Evolutionary conservation across 30 jellyfish, hydroid and myxozoan genomes (phyloP).

Genomic region (Aurelia aurita complex sp. Pacific): DNA sequence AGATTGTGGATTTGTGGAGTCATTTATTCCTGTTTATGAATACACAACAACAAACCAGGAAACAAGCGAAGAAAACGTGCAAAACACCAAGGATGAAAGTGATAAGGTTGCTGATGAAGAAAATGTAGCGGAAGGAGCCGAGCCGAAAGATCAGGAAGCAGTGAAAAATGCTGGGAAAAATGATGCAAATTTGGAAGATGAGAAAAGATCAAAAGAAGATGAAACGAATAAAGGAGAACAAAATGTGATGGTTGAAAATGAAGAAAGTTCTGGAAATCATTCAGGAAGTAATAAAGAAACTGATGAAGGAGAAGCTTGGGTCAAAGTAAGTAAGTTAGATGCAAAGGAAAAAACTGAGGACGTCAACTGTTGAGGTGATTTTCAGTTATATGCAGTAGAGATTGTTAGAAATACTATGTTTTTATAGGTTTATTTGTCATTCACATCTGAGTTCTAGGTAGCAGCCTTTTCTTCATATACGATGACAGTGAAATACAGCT

Average conservation of each 20-base stretch:
- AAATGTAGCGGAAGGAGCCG: background rate
- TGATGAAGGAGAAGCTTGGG: conserved; percentile 86
- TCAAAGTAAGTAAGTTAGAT: conserved; percentile 77
- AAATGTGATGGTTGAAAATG: conserved; percentile 13
- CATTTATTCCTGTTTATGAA: conserved; percentile 89
- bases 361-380: conserved; percentile 14
- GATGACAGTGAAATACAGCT: too few species aligned
- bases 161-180: conserved; percentile 7
- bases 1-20: conserved; percentile 94
- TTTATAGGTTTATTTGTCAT: too few species aligned
- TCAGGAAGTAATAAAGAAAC: conserved; percentile 82
- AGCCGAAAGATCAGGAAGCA: background rate
- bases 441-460: too few species aligned
- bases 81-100: conserved; percentile 12
- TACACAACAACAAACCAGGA: conserved; percentile 24
- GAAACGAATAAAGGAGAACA: background rate
- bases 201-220: background rate
- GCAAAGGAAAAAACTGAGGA: conserved; percentile 27
- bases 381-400: background rate
- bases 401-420: too few species aligned
- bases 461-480: too few species aligned
- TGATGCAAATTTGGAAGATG: conserved; percentile 32
- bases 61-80: conserved; percentile 19
- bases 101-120: conserved; percentile 9
- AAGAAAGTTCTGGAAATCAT: conserved; percentile 30